Evolutionary conservation across 2,888 invertebrate species (phyloP).

Genomic region (Leptodirus hochenwartii): DNA sequence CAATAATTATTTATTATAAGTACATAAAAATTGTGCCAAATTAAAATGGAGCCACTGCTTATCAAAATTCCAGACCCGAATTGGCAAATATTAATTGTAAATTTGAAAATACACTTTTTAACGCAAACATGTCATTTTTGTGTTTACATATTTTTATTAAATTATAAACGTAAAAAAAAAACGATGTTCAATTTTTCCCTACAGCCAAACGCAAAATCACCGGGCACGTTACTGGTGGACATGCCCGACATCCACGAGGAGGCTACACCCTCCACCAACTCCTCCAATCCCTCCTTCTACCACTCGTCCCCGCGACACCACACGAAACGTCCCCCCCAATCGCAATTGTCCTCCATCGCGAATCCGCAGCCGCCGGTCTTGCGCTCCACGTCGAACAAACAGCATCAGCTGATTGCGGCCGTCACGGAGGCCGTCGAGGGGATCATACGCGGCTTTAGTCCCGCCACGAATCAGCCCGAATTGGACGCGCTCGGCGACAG

Average conservation of each 20-base stretch:
- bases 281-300: constrained; percentile 37
- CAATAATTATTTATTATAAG: too few relatives aligned
- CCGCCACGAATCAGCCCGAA: constrained; percentile 44
- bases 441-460: constrained; percentile 50
- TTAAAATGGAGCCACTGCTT: too few relatives aligned
- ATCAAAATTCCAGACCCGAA: too few relatives aligned
- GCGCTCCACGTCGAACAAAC: constrained; percentile 13
- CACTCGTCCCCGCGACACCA: constrained; percentile 18
- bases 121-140: too few relatives aligned
- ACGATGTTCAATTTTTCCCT: constrained; percentile 4
- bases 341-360: constrained; percentile 10
- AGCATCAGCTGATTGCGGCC: constrained; percentile 46
- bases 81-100: too few relatives aligned
- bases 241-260: constrained; percentile 47
- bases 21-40: too few relatives aligned
- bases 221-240: constrained; percentile 37
- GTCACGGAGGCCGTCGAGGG: constrained; percentile 59
- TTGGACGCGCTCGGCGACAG: constrained; percentile 39
- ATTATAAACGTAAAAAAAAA: too few relatives aligned
- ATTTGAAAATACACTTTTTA: too few relatives aligned
- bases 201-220: too few relatives aligned
- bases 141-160: too few relatives aligned
- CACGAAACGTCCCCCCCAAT: constrained; percentile 13
- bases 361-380: not conserved
- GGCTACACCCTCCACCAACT: constrained; percentile 40